These are phyloP conservation scores for Pristionchus fissidentatus DNA, from an alignment of 2,888 invertebrate species.

Conservation along the genomic window DNA sequence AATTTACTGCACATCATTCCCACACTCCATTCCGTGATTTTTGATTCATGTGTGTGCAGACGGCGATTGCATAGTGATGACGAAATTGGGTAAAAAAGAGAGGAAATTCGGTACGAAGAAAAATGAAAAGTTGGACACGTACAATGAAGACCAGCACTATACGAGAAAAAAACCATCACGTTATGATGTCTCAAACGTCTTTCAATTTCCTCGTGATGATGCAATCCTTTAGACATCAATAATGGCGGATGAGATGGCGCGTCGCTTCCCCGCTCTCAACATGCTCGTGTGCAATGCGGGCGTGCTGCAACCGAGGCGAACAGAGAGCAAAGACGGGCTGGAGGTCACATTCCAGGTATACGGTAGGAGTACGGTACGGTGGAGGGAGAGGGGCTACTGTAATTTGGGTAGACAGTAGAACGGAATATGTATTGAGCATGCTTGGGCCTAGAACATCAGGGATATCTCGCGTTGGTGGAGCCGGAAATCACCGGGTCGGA, in stretches of 20 bases:
- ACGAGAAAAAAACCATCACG: no score
- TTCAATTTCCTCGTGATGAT: background rate
- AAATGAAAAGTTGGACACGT: no score
- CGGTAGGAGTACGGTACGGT: conserved; percentile 56
- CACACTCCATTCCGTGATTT: no score
- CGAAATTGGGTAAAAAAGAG: no score
- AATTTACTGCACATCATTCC: no score
- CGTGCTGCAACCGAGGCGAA: conserved; percentile 65
- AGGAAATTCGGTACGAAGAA: background rate
- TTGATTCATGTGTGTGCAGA: no score
- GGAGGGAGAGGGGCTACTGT: background rate
- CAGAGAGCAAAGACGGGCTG: conserved; percentile 68
- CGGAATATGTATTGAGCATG: background rate
- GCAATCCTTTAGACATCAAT: conserved; percentile 66
- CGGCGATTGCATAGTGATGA: no score
- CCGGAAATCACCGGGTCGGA: background rate
- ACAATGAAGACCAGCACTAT: no score
- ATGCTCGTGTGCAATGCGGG: conserved; percentile 72
- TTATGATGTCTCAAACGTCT: background rate
- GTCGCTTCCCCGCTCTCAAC: conserved; percentile 70
- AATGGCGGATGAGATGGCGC: conserved; percentile 69
- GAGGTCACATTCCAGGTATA: conserved; percentile 72
- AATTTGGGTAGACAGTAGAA: background rate
- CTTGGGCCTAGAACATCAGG: no score
- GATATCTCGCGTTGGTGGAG: no score